Conservation (phyloP, 2,797 vertebrate species). For the Hippopotamyrus pictus region DNA sequence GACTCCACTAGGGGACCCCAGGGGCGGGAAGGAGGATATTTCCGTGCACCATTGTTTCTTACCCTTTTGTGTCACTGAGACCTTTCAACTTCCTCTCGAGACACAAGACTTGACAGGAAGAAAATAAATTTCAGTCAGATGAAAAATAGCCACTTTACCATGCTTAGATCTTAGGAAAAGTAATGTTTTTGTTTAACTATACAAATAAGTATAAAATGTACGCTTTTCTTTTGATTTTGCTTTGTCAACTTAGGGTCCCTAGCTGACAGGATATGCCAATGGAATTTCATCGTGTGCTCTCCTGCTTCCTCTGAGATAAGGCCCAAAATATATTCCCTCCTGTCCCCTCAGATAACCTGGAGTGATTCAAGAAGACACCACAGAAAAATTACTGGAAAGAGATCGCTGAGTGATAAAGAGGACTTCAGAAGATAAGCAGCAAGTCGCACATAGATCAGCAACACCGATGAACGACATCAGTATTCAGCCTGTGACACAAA, state of each 20-base stretch:
- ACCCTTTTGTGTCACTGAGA: slow-evolving; percentile 21
- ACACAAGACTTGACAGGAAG: slow-evolving; percentile 12
- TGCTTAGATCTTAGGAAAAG: slow-evolving; percentile 2
- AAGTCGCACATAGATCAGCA: not conserved
- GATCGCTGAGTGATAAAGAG: not conserved
- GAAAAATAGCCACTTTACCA: not conserved
- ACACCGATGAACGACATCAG: not conserved
- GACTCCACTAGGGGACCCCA: not conserved
- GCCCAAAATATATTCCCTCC: not conserved
- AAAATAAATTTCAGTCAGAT: slow-evolving; percentile 13
- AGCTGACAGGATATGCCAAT: not conserved
- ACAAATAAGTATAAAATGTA: not conserved
- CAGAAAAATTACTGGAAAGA: not conserved
- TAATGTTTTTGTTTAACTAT: not conserved
- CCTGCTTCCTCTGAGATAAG: not conserved
- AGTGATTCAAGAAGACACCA: not conserved
- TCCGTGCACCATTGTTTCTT: slow-evolving; percentile 10
- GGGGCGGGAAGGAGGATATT: slow-evolving; percentile 18
- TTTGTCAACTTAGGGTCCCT: not conserved
- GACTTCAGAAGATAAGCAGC: not conserved
- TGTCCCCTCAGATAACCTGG: not conserved
- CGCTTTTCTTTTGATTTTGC: not conserved
- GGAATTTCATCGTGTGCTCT: not conserved
- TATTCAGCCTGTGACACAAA: not conserved
- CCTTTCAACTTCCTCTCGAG: slow-evolving; percentile 15